Evolutionary conservation across 2,888 invertebrate species (phyloP).

Genomic region (Bibio marci): DNA sequence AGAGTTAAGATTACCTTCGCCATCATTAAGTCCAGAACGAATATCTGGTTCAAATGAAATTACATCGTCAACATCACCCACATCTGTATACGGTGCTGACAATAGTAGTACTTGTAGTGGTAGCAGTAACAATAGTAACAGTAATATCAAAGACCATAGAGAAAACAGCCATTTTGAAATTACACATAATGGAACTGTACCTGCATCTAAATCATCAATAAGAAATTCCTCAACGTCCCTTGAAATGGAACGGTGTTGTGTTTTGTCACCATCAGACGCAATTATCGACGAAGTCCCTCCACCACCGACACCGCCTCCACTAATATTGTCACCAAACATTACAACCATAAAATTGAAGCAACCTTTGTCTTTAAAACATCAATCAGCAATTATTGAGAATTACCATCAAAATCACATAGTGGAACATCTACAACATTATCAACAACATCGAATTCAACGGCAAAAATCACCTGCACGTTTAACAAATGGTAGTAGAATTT

Average conservation of each 20-base stretch:
- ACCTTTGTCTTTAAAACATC: conserved; percentile 17
- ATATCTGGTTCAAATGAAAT: conserved; percentile 46
- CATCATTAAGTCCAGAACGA: conserved; percentile 23
- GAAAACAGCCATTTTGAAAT: conserved; percentile 2
- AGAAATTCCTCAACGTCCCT: too few relatives aligned
- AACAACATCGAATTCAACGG: conserved; percentile 2
- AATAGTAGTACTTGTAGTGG: too few relatives aligned
- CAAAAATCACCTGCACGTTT: conserved; percentile 4
- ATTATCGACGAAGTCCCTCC: conserved; percentile 1
- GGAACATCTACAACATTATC: too few relatives aligned
- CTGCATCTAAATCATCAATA: background rate
- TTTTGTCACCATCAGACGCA: conserved; percentile 10
- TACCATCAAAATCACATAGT: conserved; percentile 11
- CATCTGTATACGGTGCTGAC: too few relatives aligned
- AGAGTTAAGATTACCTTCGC: background rate
- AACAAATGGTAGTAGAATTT: too few relatives aligned
- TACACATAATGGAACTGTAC: background rate
- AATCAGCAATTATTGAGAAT: conserved; percentile 5
- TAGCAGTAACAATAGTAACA: conserved; percentile 5
- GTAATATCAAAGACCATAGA: conserved; percentile 6
- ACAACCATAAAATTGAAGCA: too few relatives aligned
- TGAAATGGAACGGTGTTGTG: background rate
- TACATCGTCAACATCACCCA: conserved; percentile 46
- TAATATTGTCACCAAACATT: conserved; percentile 22
- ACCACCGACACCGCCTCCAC: conserved; percentile 13